Percentiles rank a stretch among this genome's conserved stretches.
Conservation (phyloP, 2,113 vertebrate species). For the Nicator chloris region DNA sequence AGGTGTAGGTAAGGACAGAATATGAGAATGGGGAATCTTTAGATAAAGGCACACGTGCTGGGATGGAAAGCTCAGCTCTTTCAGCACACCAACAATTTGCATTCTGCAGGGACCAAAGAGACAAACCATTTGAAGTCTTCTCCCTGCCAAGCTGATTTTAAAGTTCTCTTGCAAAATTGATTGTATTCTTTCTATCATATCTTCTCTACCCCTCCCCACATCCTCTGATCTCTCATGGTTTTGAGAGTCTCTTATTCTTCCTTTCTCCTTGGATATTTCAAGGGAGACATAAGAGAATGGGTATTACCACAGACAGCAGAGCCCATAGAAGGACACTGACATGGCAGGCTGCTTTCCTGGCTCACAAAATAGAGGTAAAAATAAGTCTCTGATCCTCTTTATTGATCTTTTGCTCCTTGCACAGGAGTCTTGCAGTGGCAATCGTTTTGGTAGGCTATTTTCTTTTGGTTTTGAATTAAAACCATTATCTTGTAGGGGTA, state of each 20-base stretch:
- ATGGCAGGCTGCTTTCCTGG: background rate
- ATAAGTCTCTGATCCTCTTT: background rate
- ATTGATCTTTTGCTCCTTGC: background rate
- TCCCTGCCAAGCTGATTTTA: background rate
- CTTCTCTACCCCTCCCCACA: rapidly evolving
- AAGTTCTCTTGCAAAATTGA: background rate
- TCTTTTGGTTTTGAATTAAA: background rate
- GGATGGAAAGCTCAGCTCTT: background rate
- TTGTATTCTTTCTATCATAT: background rate
- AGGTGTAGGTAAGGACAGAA: background rate
- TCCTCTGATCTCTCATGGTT: background rate
- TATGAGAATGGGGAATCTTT: background rate
- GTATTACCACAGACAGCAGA: background rate
- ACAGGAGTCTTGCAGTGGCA: background rate
- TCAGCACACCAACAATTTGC: background rate
- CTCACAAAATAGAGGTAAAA: background rate
- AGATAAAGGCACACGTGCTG: background rate
- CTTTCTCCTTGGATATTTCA: background rate
- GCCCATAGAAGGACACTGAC: background rate
- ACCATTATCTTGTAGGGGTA: background rate
- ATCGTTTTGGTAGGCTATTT: background rate
- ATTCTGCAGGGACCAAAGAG: background rate
- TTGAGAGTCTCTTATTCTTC: background rate
- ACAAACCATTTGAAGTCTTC: background rate
- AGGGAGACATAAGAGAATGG: background rate